Conservation (phyloP, 2,113 vertebrate species). For the Zingel zingel region DNA sequence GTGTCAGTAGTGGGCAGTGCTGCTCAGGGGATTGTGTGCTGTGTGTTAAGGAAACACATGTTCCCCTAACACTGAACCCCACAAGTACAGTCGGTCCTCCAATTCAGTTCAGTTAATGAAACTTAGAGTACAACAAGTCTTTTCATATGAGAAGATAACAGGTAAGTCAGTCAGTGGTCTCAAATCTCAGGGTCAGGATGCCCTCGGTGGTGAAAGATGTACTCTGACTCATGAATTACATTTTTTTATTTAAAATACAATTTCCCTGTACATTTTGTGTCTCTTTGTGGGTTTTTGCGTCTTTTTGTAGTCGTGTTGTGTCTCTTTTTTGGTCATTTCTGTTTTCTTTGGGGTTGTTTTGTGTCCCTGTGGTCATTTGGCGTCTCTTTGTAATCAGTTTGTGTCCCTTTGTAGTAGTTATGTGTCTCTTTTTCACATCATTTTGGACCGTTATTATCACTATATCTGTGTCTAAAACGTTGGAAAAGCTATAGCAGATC, state of each 20-base stretch:
- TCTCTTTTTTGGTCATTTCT: too few species aligned
- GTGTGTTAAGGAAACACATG: background rate
- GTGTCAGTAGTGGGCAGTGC: conserved; percentile 71
- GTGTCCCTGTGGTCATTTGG: too few species aligned
- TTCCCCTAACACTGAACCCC: background rate
- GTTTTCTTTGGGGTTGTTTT: too few species aligned
- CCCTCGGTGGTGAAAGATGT: background rate
- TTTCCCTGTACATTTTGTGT: too few species aligned
- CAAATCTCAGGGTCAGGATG: background rate
- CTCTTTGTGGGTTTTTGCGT: too few species aligned
- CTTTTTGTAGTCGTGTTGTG: too few species aligned
- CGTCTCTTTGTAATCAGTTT: too few species aligned
- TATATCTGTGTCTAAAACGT: too few species aligned
- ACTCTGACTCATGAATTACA: background rate
- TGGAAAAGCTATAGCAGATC: too few species aligned
- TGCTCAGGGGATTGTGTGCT: conserved; percentile 25
- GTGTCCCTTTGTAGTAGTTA: too few species aligned
- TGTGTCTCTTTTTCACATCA: too few species aligned
- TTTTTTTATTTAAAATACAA: background rate
- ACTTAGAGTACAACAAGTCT: background rate
- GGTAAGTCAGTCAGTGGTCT: background rate
- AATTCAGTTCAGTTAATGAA: background rate
- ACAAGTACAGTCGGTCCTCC: background rate
- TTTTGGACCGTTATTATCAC: too few species aligned
- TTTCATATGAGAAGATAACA: background rate